A percentile compares a stretch with the other conserved stretches of the same genome.
These are phyloP conservation scores for Chaenogobius annularis DNA, from an alignment of 2,113 vertebrate species.

Conservation along the genomic window DNA sequence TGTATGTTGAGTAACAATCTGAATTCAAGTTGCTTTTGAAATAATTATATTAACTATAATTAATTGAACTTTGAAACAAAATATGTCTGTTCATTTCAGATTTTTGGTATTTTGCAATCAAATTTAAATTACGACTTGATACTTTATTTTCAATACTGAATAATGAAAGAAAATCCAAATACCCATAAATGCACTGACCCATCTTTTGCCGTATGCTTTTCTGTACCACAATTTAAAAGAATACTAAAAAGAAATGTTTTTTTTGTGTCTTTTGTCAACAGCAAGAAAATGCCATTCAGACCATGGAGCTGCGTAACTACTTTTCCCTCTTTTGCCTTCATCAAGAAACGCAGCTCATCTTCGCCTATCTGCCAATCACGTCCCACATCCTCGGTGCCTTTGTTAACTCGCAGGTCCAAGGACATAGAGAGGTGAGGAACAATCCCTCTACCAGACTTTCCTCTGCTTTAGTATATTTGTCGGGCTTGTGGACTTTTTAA, in stretches of 20 bases:
- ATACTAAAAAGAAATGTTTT: not conserved
- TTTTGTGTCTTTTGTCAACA: constrained; percentile 52
- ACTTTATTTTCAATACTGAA: too few relatives aligned
- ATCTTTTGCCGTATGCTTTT: not conserved
- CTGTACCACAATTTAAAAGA: not conserved
- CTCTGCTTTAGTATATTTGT: not conserved
- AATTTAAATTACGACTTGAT: too few relatives aligned
- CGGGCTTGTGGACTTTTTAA: constrained; percentile 1
- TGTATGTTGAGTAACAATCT: too few relatives aligned
- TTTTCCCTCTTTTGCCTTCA: constrained; percentile 96
- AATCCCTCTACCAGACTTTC: constrained; percentile 12
- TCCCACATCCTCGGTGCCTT: constrained; percentile 92
- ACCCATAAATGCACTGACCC: too few relatives aligned
- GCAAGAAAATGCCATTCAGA: constrained; percentile 96
- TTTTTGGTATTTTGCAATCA: too few relatives aligned
- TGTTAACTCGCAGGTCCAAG: constrained; percentile 95
- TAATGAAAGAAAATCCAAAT: too few relatives aligned
- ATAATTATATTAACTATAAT: too few relatives aligned
- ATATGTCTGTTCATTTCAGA: too few relatives aligned
- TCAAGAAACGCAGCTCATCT: constrained; percentile 96
- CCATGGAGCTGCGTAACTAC: constrained; percentile 94
- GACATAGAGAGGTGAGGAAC: constrained; percentile 89
- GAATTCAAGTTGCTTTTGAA: too few relatives aligned
- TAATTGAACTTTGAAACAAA: too few relatives aligned
- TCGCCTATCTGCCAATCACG: constrained; percentile 91